A percentile compares a stretch with the other conserved stretches of the same genome.
Conservation (phyloP, 1,140 invertebrate species). For the Ctenoplectra terminalis region DNA sequence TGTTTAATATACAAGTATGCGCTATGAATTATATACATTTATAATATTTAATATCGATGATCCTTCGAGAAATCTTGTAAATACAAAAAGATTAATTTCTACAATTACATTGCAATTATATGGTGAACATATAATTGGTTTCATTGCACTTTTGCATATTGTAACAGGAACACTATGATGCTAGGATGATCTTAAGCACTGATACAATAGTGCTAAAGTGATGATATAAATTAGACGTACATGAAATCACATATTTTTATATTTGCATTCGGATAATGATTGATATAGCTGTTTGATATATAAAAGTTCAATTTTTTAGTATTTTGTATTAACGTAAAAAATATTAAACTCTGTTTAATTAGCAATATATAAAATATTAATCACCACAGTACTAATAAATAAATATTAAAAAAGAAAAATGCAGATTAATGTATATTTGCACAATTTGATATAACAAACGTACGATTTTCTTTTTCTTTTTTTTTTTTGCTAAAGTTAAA, state of each 20-base stretch:
- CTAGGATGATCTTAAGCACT: neutral
- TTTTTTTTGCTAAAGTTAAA: neutral
- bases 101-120: neutral
- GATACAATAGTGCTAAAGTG: too few species aligned
- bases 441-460: neutral
- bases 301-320: neutral
- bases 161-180: slow-evolving; percentile 6
- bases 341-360: neutral
- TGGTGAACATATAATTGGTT: neutral
- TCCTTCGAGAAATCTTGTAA: neutral
- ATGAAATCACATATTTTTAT: neutral
- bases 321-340: neutral
- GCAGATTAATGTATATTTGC: neutral
- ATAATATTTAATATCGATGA: slow-evolving; percentile 1
- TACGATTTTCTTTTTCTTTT: too few species aligned
- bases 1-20: neutral
- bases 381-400: neutral
- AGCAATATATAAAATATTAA: neutral
- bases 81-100: neutral
- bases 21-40: slow-evolving; percentile 3
- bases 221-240: neutral
- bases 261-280: neutral
- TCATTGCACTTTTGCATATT: neutral
- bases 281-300: neutral
- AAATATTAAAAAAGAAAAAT: neutral